These are phyloP conservation scores for Drosophila kurseongensis DNA, from an alignment of 1,140 invertebrate genomes.

Conservation along the genomic window DNA sequence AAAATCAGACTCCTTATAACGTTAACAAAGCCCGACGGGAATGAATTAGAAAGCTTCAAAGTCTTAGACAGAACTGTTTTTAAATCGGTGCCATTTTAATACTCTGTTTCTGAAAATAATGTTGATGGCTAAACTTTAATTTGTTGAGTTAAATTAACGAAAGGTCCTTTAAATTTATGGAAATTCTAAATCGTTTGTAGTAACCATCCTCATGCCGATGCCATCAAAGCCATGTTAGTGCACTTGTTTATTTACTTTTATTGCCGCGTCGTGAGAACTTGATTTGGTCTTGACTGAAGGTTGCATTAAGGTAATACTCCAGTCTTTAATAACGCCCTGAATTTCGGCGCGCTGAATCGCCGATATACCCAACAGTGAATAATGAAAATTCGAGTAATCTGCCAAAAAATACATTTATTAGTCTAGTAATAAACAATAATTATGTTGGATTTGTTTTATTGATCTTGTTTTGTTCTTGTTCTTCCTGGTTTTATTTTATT, in stretches of 20 bases:
- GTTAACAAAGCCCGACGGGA: no score
- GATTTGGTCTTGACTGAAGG: constrained; percentile 6
- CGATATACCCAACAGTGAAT: not conserved
- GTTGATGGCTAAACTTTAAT: no score
- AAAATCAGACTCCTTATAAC: no score
- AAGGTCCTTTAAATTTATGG: no score
- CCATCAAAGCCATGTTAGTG: not conserved
- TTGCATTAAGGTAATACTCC: no score
- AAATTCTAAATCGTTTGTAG: no score
- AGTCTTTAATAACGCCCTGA: not conserved
- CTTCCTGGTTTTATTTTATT: constrained; percentile 11
- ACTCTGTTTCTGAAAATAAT: no score
- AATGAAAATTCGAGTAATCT: constrained; percentile 37
- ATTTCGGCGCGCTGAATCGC: no score
- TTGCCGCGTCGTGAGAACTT: constrained; percentile 12
- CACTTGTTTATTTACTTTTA: not conserved
- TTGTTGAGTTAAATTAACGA: no score
- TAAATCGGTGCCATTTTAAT: no score
- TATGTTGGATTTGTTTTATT: constrained; percentile 68
- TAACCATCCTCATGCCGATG: not conserved
- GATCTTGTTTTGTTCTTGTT: constrained; percentile 26
- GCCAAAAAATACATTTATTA: constrained; percentile 78
- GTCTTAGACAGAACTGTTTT: no score
- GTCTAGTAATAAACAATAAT: constrained; percentile 79
- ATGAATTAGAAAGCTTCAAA: no score